Evolutionary conservation across 2,888 invertebrate genomes (phyloP).

Genomic region (Ferdinandea cuprea): DNA sequence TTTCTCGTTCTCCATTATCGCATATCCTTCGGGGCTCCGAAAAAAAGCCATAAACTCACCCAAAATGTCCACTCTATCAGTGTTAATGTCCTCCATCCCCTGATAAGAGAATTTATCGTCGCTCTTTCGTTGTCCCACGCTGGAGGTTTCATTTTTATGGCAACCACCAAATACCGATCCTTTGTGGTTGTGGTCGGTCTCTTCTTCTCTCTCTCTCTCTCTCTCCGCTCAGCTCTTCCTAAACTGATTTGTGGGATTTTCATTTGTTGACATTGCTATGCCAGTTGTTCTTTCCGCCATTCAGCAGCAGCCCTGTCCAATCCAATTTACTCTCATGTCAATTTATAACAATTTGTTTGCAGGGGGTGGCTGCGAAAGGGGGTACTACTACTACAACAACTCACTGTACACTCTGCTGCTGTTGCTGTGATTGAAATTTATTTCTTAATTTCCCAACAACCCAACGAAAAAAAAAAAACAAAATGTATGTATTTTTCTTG

Average conservation of each 20-base stretch:
- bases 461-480: conserved; percentile 74
- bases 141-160: conserved; percentile 66
- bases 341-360: conserved; percentile 81
- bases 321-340: conserved; percentile 81
- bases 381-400: neutral
- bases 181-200: too few relatives aligned
- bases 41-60: conserved; percentile 55
- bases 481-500: conserved; percentile 11
- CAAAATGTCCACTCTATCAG: conserved; percentile 69
- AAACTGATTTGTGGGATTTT: conserved; percentile 72
- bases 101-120: conserved; percentile 67
- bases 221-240: conserved; percentile 33
- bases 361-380: conserved; percentile 42
- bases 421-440: conserved; percentile 80
- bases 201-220: too few relatives aligned
- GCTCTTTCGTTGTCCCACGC: conserved; percentile 49
- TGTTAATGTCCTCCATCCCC: conserved; percentile 64
- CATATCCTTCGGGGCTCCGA: conserved; percentile 24
- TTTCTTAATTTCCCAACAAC: conserved; percentile 82
- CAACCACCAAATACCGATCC: conserved; percentile 12
- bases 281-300: conserved; percentile 33
- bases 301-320: conserved; percentile 76
- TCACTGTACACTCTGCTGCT: conserved; percentile 27
- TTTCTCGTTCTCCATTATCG: conserved; percentile 21
- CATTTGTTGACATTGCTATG: conserved; percentile 63